Percentiles rank a stretch among this genome's conserved stretches.
These are phyloP conservation scores for Abrostola triplasia DNA, from an alignment of 2,888 invertebrate genomes.

Conservation along the genomic window DNA sequence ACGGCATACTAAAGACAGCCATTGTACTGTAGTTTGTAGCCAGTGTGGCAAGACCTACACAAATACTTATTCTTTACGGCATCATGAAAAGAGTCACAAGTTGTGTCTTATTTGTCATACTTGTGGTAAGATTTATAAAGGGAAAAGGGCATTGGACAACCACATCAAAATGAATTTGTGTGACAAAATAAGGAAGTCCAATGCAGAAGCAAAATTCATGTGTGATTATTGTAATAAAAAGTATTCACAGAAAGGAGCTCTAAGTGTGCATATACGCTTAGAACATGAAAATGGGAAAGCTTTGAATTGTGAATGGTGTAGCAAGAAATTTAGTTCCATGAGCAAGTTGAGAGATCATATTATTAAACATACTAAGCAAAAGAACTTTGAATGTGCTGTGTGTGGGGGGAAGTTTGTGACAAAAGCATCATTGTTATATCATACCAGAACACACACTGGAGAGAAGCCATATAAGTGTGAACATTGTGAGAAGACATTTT, in stretches of 20 bases:
- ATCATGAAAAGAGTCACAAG: conserved; percentile 59
- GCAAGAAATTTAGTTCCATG: conserved; percentile 59
- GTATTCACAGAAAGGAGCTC: conserved; percentile 57
- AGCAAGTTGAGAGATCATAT: conserved; percentile 62
- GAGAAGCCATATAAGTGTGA: conserved; percentile 66
- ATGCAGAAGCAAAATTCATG: conserved; percentile 44
- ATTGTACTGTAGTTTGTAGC: conserved; percentile 54
- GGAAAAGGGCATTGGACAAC: conserved; percentile 52
- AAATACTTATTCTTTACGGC: conserved; percentile 51
- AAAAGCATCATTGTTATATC: conserved; percentile 62
- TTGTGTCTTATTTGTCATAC: conserved; percentile 51
- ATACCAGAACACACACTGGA: conserved; percentile 66
- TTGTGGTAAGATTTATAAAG: conserved; percentile 64
- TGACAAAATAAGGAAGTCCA: conserved; percentile 36
- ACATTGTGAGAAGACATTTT: conserved; percentile 59
- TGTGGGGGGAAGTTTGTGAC: conserved; percentile 64
- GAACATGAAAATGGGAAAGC: conserved; percentile 61
- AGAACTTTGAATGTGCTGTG: conserved; percentile 60
- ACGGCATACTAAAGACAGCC: conserved; percentile 54
- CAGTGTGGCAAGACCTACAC: conserved; percentile 64
- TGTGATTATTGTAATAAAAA: conserved; percentile 64
- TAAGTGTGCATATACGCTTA: conserved; percentile 60
- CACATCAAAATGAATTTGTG: conserved; percentile 59
- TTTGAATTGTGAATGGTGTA: conserved; percentile 62
- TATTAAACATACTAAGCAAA: conserved; percentile 66